phyloP scores from a whole-genome alignment of 2,888 invertebrate genomes.

The Caenorhabditis doughertyi region DNA sequence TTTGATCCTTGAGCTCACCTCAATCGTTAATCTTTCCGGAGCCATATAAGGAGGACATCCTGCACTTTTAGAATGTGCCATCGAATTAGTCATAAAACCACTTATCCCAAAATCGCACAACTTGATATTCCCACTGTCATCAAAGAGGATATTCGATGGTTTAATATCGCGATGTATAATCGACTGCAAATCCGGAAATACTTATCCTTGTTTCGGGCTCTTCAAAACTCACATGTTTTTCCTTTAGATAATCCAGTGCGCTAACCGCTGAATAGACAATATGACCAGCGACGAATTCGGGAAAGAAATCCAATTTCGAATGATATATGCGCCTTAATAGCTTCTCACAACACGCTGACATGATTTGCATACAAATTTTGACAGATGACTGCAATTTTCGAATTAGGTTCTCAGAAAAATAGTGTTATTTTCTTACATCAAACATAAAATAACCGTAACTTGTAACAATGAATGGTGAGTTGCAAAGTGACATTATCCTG shows the following conservation, averaged over 20 bases:
- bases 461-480: constrained; percentile 60
- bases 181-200: constrained; percentile 65
- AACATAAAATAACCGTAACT: constrained; percentile 65
- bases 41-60: constrained; percentile 99
- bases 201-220: background rate
- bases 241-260: constrained; percentile 98
- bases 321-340: constrained; percentile 88
- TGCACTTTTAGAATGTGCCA: constrained; percentile 86
- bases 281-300: constrained; percentile 96
- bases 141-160: constrained; percentile 97
- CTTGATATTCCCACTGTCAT: constrained; percentile 94
- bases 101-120: constrained; percentile 99
- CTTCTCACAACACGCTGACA: constrained; percentile 99
- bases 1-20: constrained; percentile 29
- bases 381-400: constrained; percentile 87
- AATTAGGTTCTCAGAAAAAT: no score
- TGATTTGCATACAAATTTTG: constrained; percentile 99
- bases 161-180: constrained; percentile 81
- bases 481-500: constrained; percentile 50
- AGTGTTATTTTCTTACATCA: constrained; percentile 56
- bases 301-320: constrained; percentile 88
- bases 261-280: constrained; percentile 97
- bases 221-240: constrained; percentile 86
- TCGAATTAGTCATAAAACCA: constrained; percentile 91
- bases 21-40: constrained; percentile 83